These are phyloP conservation scores for Euplagia quadripunctaria DNA, from an alignment of 2,888 invertebrate genomes.

Conservation along the genomic window DNA sequence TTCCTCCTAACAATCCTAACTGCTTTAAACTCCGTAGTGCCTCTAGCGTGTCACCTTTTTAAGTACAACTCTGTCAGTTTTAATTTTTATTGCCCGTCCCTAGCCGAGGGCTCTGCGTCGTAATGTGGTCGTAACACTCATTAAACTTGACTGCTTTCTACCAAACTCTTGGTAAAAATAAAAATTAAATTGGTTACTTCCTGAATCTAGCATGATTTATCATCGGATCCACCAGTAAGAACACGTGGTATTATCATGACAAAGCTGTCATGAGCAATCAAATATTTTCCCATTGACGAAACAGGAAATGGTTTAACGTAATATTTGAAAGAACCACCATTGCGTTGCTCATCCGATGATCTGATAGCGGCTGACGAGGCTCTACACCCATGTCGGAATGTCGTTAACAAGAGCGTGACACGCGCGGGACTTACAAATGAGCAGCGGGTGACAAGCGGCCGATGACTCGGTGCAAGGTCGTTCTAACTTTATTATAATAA, in stretches of 20 bases:
- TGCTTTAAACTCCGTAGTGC: no score
- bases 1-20: no score
- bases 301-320: constrained; percentile 15
- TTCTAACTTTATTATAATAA: constrained; percentile 7
- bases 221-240: not conserved
- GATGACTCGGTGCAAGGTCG: constrained; percentile 40
- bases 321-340: constrained; percentile 1
- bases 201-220: not conserved
- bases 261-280: constrained; percentile 10
- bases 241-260: constrained; percentile 3
- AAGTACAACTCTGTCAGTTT: not conserved
- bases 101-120: no score
- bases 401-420: constrained; percentile 19
- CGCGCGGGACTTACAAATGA: constrained; percentile 31
- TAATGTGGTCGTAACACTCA: not conserved
- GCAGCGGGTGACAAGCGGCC: constrained; percentile 25
- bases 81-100: no score
- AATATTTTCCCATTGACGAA: constrained; percentile 15
- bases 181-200: not conserved
- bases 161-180: not conserved
- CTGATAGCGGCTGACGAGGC: constrained; percentile 13
- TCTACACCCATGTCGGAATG: constrained; percentile 15
- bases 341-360: constrained; percentile 7
- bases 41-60: not conserved
- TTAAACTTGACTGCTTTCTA: no score